These are phyloP conservation scores for Ceratina japonica DNA, from an alignment of 1,140 invertebrate species.

Conservation along the genomic window DNA sequence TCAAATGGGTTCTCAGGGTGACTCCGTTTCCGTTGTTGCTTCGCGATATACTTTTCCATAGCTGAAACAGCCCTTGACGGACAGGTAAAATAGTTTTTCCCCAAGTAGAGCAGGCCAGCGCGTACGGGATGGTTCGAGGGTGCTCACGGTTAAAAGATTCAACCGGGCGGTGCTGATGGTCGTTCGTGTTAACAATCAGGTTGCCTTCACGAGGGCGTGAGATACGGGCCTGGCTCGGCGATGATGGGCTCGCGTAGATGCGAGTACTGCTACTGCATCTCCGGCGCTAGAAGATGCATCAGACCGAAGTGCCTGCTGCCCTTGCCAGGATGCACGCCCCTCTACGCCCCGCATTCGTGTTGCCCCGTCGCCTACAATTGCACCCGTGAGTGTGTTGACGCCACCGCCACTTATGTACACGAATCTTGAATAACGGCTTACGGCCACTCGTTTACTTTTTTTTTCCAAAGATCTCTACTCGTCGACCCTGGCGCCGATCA, in stretches of 20 bases:
- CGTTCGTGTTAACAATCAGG: slow-evolving; percentile 77
- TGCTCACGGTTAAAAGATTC: slow-evolving; percentile 33
- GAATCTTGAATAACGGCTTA: slow-evolving; percentile 15
- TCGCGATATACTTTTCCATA: too few relatives aligned
- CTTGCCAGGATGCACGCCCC: slow-evolving; percentile 85
- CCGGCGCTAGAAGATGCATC: slow-evolving; percentile 87
- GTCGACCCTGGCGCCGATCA: slow-evolving; percentile 67
- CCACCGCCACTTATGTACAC: slow-evolving; percentile 14
- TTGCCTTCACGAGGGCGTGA: slow-evolving; percentile 86
- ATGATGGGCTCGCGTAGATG: slow-evolving; percentile 89
- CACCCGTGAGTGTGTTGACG: slow-evolving; percentile 74
- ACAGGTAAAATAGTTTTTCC: neutral
- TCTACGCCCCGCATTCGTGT: slow-evolving; percentile 86
- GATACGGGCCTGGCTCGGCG: slow-evolving; percentile 90
- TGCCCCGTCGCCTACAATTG: slow-evolving; percentile 93
- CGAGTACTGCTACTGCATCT: slow-evolving; percentile 93
- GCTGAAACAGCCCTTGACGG: too few relatives aligned
- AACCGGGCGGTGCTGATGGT: slow-evolving; percentile 16
- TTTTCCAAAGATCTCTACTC: slow-evolving; percentile 67
- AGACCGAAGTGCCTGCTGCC: slow-evolving; percentile 90
- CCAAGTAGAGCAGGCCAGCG: neutral
- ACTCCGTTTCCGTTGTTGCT: too few relatives aligned
- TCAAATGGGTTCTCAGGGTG: too few relatives aligned
- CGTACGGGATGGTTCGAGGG: neutral
- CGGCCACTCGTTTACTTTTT: slow-evolving; percentile 39